Evolutionary conservation across 2,797 vertebrate genomes (phyloP), one percentile per base, ranked within the genome.

Genomic region (Ctenochaetus hawaiiensis): DNA sequence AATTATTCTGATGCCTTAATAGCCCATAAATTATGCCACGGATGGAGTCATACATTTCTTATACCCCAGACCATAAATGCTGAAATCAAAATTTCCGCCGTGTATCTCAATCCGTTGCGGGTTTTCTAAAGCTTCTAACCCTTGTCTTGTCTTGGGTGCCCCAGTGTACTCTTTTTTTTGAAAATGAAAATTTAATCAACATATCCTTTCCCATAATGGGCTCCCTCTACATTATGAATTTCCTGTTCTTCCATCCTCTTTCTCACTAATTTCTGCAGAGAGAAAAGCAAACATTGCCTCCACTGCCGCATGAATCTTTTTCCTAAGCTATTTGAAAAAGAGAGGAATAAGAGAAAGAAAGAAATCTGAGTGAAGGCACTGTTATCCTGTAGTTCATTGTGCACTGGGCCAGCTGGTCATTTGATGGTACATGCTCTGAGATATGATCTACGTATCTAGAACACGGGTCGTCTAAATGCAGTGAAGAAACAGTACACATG

Each of bases 301-400:
- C 43, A 69, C 54, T 73, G 49, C 63, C 67, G 83, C 43, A 74
- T 34, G 17, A 64, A 58, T 77, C 78, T 80, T 59, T 69, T 54
- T 51, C 30, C 11, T 48, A 63, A 72, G 73, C 12, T 39, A 45
- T 74, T 47, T 48, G 20, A 71, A 77, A 74, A 68, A 22, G 56
- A 37, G 57, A 59, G 17, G 52, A 52, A 76, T 8, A 73, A 12
- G 18, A 37, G 16, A 6, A 1, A 9, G 39, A 41, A 9, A 63
- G 11, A 64, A 34, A 71, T 41, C 30, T 53, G 73, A 70, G 63
- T 90, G 84, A 95, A 94, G 94, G 93, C 94, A 94, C 93, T 94
- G 76, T 84, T 90, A 89, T 89, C 83, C 84, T 84, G 68, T 69
- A 76, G 72, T 88, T 75, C 80, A 75, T 73, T 87, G 82, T 84